Conservation (phyloP, 2,113 vertebrate genomes). For the Crocuta crocuta region DNA sequence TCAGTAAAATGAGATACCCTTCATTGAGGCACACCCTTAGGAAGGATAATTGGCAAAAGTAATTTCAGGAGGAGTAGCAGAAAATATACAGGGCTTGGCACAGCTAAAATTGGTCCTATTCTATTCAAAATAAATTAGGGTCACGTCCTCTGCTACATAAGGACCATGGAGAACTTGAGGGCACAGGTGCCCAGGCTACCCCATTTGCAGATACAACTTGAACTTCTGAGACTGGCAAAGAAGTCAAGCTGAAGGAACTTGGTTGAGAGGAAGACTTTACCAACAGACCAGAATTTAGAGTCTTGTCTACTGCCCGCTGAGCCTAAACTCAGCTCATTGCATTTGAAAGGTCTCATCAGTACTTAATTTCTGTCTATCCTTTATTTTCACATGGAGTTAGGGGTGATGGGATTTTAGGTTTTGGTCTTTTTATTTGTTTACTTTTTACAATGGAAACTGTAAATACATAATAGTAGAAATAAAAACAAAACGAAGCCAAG, state of each 20-base stretch:
- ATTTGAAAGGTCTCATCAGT: not conserved
- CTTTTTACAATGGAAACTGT: not conserved
- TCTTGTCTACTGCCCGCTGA: not conserved
- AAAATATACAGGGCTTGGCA: not conserved
- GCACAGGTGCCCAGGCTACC: not conserved
- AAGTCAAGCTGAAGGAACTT: not conserved
- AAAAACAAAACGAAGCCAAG: not conserved
- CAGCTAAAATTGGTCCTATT: not conserved
- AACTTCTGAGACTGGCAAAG: not conserved
- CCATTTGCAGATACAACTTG: not conserved
- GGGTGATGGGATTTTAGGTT: not conserved
- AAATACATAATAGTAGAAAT: not conserved
- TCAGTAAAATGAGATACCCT: not conserved
- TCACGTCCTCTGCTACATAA: not conserved
- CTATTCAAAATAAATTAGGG: not conserved
- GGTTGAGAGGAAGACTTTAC: not conserved
- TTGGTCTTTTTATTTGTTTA: not conserved
- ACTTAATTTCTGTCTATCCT: not conserved
- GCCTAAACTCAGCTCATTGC: not conserved
- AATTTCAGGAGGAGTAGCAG: not conserved
- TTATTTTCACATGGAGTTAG: not conserved
- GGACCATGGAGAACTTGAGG: not conserved
- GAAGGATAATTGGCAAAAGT: not conserved
- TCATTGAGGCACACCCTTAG: not conserved
- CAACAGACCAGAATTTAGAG: not conserved